These are phyloP conservation scores for Cantharis rustica DNA, from an alignment of 2,888 invertebrate species.

Conservation along the genomic window DNA sequence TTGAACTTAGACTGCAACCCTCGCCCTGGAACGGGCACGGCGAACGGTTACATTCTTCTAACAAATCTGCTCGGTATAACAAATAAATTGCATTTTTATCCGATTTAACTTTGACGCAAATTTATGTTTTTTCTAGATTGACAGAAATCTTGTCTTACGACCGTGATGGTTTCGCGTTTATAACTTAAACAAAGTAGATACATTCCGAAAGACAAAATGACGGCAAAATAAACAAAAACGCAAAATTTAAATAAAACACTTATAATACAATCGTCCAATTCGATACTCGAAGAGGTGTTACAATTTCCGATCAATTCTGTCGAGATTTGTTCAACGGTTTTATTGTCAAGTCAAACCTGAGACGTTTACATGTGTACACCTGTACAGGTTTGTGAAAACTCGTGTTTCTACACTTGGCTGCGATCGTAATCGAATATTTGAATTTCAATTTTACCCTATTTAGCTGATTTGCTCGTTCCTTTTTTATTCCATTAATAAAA, in stretches of 20 bases:
- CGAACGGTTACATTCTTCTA: slow-evolving; percentile 40
- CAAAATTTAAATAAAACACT: slow-evolving; percentile 52
- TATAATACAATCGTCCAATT: slow-evolving; percentile 42
- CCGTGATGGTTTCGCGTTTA: slow-evolving; percentile 49
- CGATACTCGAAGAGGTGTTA: slow-evolving; percentile 20
- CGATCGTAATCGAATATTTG: neutral
- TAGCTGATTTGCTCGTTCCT: neutral
- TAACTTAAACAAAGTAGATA: slow-evolving; percentile 47
- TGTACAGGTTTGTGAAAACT: slow-evolving; percentile 45
- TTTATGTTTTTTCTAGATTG: slow-evolving; percentile 53
- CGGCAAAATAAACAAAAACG: slow-evolving; percentile 46
- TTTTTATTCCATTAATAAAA: neutral
- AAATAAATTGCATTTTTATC: slow-evolving; percentile 56
- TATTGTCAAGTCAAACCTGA: slow-evolving; percentile 34
- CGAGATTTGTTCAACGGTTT: slow-evolving; percentile 30
- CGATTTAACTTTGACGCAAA: slow-evolving; percentile 50
- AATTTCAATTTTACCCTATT: neutral
- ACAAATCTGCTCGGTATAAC: slow-evolving; percentile 41
- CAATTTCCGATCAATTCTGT: slow-evolving; percentile 18
- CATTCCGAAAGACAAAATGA: slow-evolving; percentile 51
- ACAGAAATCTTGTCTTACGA: slow-evolving; percentile 52
- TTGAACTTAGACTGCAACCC: slow-evolving; percentile 40
- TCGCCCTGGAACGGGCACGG: neutral
- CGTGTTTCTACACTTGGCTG: slow-evolving; percentile 46
- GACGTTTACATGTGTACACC: slow-evolving; percentile 37